Base-by-base conservation (phyloP, 2,888 invertebrate species). In the Eudasyphora cyanicolor region DNA sequence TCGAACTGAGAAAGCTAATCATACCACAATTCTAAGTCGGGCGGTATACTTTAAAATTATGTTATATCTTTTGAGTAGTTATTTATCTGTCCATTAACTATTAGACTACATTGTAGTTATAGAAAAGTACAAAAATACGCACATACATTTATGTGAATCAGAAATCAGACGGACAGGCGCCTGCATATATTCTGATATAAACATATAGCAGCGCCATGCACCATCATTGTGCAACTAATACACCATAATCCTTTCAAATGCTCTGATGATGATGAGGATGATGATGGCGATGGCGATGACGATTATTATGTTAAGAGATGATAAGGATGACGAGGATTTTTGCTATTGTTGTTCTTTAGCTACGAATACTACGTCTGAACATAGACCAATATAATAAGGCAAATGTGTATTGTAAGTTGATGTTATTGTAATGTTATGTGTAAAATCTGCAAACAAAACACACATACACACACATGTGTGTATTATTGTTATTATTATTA, bases 221-320 rank as follows among this genome's bases (percentile, higher is more conserved):
- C 10, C 14, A 27, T n/a, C 57, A 60, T 27, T 32, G 60, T 60
- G 32, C 67, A 42, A 67, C 67, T 67, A 42, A 67, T 42, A 67
- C 67, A 67, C 76, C 49, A 45, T 81, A 76, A 76, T 71, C 71
- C 57, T 71, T 76, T 62, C 32, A 71, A 71, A 76, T 76, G 17
- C 42, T 54, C 38, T 42, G 29, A 76, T 76, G 62, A 71, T 81
- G 75, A 76, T 79, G 62, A 19, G 1, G 17, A 62, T 62, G 62
- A 17, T 8, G 19, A 17, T 29, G 38, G 2, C 24, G 21, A 57
- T 29, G 60, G 1, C 5, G 5, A 54, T 21, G 54, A 54, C n/a
- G 12, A 45, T 54, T n/a, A n/a, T n/a, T n/a, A n/a, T n/a, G n/a
- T n/a, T n/a, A n/a, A n/a, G n/a, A n/a, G 54, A 54, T 54, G 54